Evolutionary conservation across 2,888 invertebrate genomes (phyloP).

Genomic region (Cyrtodaria siliqua): DNA sequence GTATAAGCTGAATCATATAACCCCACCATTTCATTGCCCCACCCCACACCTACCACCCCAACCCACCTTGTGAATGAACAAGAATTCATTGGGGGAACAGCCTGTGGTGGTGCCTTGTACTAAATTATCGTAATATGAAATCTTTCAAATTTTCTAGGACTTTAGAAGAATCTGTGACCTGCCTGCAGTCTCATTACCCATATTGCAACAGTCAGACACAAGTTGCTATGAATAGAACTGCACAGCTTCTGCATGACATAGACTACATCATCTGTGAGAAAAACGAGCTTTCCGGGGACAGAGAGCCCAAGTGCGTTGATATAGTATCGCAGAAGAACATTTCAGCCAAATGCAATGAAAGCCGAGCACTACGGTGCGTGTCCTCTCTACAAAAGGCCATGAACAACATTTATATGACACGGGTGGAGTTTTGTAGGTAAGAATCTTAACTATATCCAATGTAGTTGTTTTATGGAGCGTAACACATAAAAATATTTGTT

Average conservation of each 20-base stretch:
- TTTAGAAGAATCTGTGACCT: constrained; percentile 1
- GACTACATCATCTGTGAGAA: constrained; percentile 45
- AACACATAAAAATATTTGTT: no score
- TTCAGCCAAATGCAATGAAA: constrained; percentile 18
- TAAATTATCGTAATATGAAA: no score
- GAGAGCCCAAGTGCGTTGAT: constrained; percentile 38
- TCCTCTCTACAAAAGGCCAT: constrained; percentile 29
- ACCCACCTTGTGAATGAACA: no score
- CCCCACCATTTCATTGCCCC: no score
- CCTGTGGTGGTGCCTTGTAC: no score
- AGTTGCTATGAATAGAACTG: constrained; percentile 39
- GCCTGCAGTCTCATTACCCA: constrained; percentile 1
- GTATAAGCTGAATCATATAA: no score
- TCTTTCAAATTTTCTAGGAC: constrained; percentile 11
- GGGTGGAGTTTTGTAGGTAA: constrained; percentile 42
- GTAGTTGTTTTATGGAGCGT: no score
- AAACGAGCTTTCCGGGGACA: constrained; percentile 25
- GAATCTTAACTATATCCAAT: constrained; percentile 14
- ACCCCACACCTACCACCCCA: no score
- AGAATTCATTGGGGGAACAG: no score
- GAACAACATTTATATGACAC: constrained; percentile 35
- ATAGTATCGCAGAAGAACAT: constrained; percentile 17
- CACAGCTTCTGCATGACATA: constrained; percentile 39
- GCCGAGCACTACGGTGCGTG: constrained; percentile 27
- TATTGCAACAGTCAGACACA: constrained; percentile 1